Evolutionary conservation across 2,797 vertebrate species (phyloP).

Genomic region (Characodon lateralis): DNA sequence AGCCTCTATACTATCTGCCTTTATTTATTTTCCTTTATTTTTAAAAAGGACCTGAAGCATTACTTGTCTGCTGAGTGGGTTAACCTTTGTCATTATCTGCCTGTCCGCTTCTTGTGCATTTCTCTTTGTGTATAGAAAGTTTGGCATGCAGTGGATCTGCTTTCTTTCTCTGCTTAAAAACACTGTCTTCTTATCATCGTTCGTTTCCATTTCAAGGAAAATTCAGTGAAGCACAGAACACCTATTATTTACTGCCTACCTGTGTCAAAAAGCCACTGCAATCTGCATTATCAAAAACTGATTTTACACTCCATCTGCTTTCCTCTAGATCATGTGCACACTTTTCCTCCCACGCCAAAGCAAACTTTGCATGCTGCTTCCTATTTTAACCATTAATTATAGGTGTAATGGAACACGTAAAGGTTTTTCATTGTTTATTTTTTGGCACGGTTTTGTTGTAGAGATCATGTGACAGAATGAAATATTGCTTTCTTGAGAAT

Average conservation of each 20-base stretch:
- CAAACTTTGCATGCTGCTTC: conserved; percentile 26
- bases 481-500: background rate
- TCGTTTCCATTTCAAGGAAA: conserved; percentile 20
- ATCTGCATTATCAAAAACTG: conserved; percentile 29
- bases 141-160: conserved; percentile 7
- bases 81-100: conserved; percentile 30
- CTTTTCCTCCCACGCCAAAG: background rate
- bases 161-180: conserved; percentile 17
- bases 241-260: conserved; percentile 48
- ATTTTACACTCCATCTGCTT: conserved; percentile 41
- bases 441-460: conserved; percentile 24
- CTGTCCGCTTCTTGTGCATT: conserved; percentile 21
- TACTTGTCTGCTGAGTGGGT: conserved; percentile 28
- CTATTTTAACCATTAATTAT: conserved; percentile 21
- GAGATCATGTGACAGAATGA: conserved; percentile 22
- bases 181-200: conserved; percentile 19
- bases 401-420: conserved; percentile 18
- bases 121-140: conserved; percentile 12
- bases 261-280: conserved; percentile 48
- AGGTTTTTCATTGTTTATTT: conserved; percentile 35
- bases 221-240: conserved; percentile 44
- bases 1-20: background rate
- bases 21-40: background rate
- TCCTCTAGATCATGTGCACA: conserved; percentile 4
- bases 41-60: conserved; percentile 27